These are phyloP conservation scores for Amphiprion clarkii DNA, from an alignment of 2,797 vertebrate species.

Conservation along the genomic window DNA sequence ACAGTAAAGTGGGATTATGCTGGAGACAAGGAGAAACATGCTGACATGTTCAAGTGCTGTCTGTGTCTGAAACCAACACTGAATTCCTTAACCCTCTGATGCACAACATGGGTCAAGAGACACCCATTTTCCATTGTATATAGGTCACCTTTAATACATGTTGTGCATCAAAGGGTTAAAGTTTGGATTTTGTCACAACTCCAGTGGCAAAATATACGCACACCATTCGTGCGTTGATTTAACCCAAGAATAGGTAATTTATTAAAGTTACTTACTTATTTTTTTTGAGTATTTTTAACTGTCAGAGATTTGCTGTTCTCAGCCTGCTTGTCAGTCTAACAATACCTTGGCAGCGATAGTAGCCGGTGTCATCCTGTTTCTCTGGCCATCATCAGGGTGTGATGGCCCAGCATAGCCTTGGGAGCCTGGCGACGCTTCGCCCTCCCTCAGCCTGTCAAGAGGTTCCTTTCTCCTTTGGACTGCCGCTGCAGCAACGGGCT, in stretches of 20 bases:
- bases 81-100: too few relatives aligned
- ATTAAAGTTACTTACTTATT: neutral
- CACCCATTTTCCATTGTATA: too few relatives aligned
- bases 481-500: slow-evolving; percentile 79
- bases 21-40: neutral
- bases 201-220: neutral
- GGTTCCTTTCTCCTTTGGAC: slow-evolving; percentile 94
- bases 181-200: too few relatives aligned
- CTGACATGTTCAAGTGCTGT: too few relatives aligned
- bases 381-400: slow-evolving; percentile 84
- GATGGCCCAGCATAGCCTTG: slow-evolving; percentile 79
- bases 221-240: too few relatives aligned
- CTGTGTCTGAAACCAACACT: too few relatives aligned
- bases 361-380: slow-evolving; percentile 90
- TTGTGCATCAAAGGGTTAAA: neutral
- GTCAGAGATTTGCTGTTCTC: neutral
- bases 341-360: slow-evolving; percentile 93
- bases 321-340: neutral
- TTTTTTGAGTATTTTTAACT: too few relatives aligned
- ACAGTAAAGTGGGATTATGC: neutral
- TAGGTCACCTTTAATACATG: too few relatives aligned
- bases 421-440: slow-evolving; percentile 83
- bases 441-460: slow-evolving; percentile 90
- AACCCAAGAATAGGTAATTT: neutral
- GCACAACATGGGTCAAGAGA: too few relatives aligned